Base-by-base conservation (phyloP, 2,888 invertebrate genomes). In the Neelides folsomi region DNA sequence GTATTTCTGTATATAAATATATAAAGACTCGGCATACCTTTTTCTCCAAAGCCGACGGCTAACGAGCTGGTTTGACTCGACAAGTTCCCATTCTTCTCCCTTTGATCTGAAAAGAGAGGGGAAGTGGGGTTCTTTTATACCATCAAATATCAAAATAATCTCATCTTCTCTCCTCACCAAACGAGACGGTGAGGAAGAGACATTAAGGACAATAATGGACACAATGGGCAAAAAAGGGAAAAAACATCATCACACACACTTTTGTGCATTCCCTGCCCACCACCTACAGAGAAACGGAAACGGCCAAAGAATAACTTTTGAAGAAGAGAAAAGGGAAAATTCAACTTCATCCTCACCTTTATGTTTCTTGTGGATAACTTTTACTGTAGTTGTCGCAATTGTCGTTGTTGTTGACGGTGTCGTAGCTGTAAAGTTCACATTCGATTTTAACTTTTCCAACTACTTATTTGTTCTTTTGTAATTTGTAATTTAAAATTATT, bases 401-500 rank as follows among this genome's bases (percentile, higher is more conserved):
- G 85, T 81, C 60, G 82, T 80, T 48, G 86, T 86, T 53, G 85
- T 85, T 47, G 86, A 86, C 50, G 86, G 84, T 62, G 80, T 78
- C 36, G 86, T 84, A 66, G 81, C 86, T 86, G 72, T 53, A 71
- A 50, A 39, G 15, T n/a, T n/a, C n/a, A n/a, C n/a, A n/a, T n/a
- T n/a, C 13, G 8, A 8, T 49, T 49, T 16, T 47, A 12, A n/a
- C 16, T 15, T 20, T 47, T 10, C 15, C 12, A 15, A 13, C 16
- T 42, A 39, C 15, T 18, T 13, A 13, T 49, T 10, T 8, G 18
- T 47, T 18, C 47, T 18, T 49, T 18, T 49, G 43, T 49, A 49
- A 45, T 51, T 58, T 19, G 13, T 12, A 18, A 46, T 5, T 42
- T 38, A 12, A 40, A 16, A 16, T n/a, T 16, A n/a, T n/a, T n/a